Evolutionary conservation across 1,140 invertebrate species (phyloP).

Genomic region (Acromyrmex echinatior): DNA sequence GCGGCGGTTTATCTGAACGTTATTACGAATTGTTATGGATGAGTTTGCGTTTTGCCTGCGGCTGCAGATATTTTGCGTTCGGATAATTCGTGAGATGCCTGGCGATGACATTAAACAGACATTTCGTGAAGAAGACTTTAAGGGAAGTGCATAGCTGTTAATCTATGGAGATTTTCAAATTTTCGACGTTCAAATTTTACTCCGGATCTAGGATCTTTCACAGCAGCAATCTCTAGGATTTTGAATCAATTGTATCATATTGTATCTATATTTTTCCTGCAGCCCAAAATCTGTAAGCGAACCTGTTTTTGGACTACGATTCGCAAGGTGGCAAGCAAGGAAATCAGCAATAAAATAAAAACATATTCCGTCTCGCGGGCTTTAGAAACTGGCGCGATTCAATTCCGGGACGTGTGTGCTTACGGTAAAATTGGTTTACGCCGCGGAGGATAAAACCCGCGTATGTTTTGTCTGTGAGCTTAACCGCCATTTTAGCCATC

Average conservation of each 20-base stretch:
- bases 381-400: constrained; percentile 56
- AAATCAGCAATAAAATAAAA: constrained; percentile 60
- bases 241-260: background rate
- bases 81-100: constrained; percentile 8
- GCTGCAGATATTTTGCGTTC: background rate
- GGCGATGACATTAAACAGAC: constrained; percentile 10
- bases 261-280: background rate
- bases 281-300: background rate
- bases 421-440: constrained; percentile 60
- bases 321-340: constrained; percentile 16
- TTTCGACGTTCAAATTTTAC: background rate
- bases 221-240: background rate
- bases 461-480: constrained; percentile 35
- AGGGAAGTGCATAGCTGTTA: background rate
- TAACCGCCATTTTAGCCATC: constrained; percentile 30
- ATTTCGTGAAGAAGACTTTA: background rate
- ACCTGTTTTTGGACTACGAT: background rate
- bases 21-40: constrained; percentile 50
- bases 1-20: constrained; percentile 55
- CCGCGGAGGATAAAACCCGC: constrained; percentile 41
- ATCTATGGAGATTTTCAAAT: background rate
- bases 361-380: constrained; percentile 43
- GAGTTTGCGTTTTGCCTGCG: background rate
- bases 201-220: background rate
- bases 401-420: constrained; percentile 43